Evolutionary conservation across 1,140 invertebrate species (phyloP).

Genomic region (Aleiodes sp.): DNA sequence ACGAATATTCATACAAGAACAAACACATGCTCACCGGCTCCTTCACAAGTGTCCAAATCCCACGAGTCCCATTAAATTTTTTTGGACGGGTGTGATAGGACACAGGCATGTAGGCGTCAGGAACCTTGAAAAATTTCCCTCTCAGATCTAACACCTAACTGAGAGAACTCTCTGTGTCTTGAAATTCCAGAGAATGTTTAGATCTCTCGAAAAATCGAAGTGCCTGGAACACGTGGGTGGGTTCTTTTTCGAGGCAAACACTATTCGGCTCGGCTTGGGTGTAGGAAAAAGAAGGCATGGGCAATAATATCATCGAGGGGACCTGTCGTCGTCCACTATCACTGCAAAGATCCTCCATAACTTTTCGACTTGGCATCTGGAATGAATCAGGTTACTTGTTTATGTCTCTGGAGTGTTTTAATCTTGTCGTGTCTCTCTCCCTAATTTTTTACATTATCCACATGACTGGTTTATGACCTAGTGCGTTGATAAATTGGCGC

Average conservation of each 20-base stretch:
- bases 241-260: neutral
- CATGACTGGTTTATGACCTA: neutral
- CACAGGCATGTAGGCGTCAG: neutral
- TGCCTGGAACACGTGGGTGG: neutral
- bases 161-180: neutral
- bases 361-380: slow-evolving; percentile 11
- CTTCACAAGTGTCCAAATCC: too few relatives aligned
- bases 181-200: neutral
- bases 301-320: neutral
- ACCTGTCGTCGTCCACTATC: slow-evolving; percentile 11
- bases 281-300: neutral
- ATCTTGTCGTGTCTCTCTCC: neutral
- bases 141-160: neutral
- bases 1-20: neutral
- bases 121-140: neutral
- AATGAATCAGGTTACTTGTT: slow-evolving; percentile 10
- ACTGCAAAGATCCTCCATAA: slow-evolving; percentile 1
- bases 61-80: neutral
- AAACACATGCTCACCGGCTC: slow-evolving; percentile 1
- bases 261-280: neutral
- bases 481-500: slow-evolving; percentile 12
- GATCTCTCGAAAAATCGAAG: neutral
- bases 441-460: neutral
- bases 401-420: too few relatives aligned
- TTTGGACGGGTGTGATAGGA: slow-evolving; percentile 14